A percentile compares a stretch with the other conserved stretches of the same genome.
Evolutionary conservation across 2,113 vertebrate species (phyloP).

Genomic region (Salvelinus fontinalis): DNA sequence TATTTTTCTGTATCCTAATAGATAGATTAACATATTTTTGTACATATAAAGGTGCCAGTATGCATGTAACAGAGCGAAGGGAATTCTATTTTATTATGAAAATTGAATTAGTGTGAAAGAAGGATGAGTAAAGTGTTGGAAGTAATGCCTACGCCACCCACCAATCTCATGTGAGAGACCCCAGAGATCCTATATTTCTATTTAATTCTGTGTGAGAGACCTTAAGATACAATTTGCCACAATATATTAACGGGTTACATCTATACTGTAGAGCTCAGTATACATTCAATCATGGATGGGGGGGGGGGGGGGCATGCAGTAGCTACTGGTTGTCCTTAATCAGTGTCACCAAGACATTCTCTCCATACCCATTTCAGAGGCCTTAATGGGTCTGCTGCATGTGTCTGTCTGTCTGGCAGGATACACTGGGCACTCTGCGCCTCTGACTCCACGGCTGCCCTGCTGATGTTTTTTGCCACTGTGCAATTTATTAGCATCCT

Average conservation of each 20-base stretch:
- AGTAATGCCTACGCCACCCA: too few relatives aligned
- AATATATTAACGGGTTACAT: neutral
- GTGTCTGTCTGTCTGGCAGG: conserved; percentile 41
- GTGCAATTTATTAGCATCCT: conserved; percentile 65
- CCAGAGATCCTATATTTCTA: too few relatives aligned
- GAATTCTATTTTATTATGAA: too few relatives aligned
- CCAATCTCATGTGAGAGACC: too few relatives aligned
- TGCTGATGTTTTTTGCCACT: conserved; percentile 66
- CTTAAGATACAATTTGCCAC: too few relatives aligned
- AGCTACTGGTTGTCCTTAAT: conserved; percentile 47
- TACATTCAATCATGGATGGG: neutral
- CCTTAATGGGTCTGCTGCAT: conserved; percentile 53
- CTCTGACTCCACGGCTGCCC: conserved; percentile 46
- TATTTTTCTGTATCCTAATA: too few relatives aligned
- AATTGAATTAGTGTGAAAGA: too few relatives aligned
- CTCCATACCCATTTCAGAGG: conserved; percentile 33
- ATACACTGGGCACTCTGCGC: conserved; percentile 29
- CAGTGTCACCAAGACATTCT: conserved; percentile 40
- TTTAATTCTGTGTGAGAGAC: too few relatives aligned
- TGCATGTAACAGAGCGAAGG: too few relatives aligned
- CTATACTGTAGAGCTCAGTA: neutral
- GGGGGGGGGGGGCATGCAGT: neutral
- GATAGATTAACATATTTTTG: too few relatives aligned
- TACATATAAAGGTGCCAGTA: too few relatives aligned
- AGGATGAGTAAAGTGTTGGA: too few relatives aligned